These are phyloP conservation scores for Pristionchus mayeri DNA, from an alignment of 2,888 invertebrate genomes.

Conservation along the genomic window DNA sequence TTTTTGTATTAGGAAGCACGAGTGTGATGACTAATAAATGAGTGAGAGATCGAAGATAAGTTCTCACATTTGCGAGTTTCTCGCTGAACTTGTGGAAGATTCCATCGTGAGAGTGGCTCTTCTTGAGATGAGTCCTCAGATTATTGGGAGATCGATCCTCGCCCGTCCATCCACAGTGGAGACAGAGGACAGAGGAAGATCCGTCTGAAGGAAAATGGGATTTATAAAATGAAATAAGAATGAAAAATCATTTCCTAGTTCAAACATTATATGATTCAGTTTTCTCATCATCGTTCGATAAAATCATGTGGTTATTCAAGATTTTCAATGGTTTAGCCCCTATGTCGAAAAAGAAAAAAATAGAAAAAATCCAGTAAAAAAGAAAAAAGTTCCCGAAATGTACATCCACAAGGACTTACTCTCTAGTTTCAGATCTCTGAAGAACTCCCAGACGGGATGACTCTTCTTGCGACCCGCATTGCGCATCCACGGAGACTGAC, in stretches of 20 bases:
- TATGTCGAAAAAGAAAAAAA: background rate
- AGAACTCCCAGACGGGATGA: constrained; percentile 73
- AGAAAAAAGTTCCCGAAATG: no score
- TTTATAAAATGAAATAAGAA: background rate
- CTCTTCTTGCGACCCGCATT: constrained; percentile 69
- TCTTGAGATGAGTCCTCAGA: constrained; percentile 69
- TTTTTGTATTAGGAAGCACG: background rate
- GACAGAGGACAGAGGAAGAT: constrained; percentile 65
- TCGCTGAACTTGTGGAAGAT: constrained; percentile 66
- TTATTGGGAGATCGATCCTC: constrained; percentile 72
- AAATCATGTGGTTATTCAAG: background rate
- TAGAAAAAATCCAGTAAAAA: no score
- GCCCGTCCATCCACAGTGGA: constrained; percentile 68
- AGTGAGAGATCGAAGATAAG: no score
- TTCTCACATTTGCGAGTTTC: constrained; percentile 62
- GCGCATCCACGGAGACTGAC: constrained; percentile 61
- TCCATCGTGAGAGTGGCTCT: constrained; percentile 68
- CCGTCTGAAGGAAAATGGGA: constrained; percentile 60
- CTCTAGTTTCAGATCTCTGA: constrained; percentile 67
- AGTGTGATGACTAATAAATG: no score
- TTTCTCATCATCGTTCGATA: no score
- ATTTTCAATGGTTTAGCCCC: background rate
- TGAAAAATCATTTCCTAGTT: no score
- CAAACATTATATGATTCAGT: no score
- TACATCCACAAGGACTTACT: no score